Evolutionary conservation across 2,797 vertebrate genomes (phyloP).

Genomic region (Micromesistius poutassou): DNA sequence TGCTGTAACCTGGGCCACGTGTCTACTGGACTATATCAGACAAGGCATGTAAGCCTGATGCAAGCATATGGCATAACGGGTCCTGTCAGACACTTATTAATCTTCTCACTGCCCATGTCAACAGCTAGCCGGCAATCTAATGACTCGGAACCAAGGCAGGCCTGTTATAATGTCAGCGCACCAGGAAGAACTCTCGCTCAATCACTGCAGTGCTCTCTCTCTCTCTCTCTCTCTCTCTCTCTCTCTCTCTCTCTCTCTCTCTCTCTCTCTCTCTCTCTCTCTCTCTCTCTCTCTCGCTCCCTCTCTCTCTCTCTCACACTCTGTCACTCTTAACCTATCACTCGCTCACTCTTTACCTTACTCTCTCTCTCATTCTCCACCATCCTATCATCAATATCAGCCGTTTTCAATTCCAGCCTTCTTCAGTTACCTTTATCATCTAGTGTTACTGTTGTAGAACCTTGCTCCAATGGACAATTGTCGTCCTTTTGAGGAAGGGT

Average conservation of each 20-base stretch:
- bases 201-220: slow-evolving; percentile 41
- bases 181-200: slow-evolving; percentile 44
- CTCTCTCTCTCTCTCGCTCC: slow-evolving; percentile 36
- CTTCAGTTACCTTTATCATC: neutral
- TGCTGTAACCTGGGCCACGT: slow-evolving; percentile 6
- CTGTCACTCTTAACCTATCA: too few relatives aligned
- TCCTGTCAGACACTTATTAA: slow-evolving; percentile 68
- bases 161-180: slow-evolving; percentile 70
- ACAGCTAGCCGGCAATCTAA: slow-evolving; percentile 70
- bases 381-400: neutral
- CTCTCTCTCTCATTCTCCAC: neutral
- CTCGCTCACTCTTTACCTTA: neutral
- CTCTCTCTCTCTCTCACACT: slow-evolving; percentile 36
- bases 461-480: too few relatives aligned
- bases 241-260: neutral
- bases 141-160: slow-evolving; percentile 68
- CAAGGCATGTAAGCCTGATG: slow-evolving; percentile 36
- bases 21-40: slow-evolving; percentile 33
- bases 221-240: slow-evolving; percentile 27
- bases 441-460: too few relatives aligned
- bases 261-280: slow-evolving; percentile 3
- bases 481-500: too few relatives aligned
- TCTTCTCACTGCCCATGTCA: slow-evolving; percentile 64
- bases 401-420: neutral
- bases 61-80: slow-evolving; percentile 43